Conservation (phyloP, 35 echinoderm and acorn worm species). For the Amphiura filiformis region DNA sequence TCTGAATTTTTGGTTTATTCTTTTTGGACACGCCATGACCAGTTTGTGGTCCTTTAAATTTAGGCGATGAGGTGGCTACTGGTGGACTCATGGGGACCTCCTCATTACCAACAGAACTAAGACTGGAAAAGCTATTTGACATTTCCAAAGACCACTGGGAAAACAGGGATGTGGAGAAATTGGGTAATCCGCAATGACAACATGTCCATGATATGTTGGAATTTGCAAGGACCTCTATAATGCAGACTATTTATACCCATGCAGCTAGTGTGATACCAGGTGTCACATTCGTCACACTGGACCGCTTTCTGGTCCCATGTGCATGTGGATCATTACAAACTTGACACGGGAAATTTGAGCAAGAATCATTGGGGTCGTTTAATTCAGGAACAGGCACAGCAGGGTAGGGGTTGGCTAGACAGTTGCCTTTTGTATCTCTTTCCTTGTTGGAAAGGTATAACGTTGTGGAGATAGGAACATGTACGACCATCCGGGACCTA, state of each 20-base stretch:
- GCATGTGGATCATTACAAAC: neutral
- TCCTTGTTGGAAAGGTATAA: no score
- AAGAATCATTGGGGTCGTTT: no score
- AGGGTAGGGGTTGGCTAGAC: no score
- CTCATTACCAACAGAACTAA: neutral
- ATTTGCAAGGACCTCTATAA: neutral
- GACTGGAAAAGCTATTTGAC: neutral
- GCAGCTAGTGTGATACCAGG: neutral
- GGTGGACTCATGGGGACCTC: neutral
- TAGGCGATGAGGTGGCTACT: neutral
- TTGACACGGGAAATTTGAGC: neutral
- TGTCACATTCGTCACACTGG: neutral
- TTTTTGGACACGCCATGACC: no score
- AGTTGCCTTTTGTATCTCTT: no score
- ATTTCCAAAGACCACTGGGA: neutral
- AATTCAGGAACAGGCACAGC: no score
- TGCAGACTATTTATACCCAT: neutral
- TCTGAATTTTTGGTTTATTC: no score
- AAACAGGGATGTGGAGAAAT: neutral
- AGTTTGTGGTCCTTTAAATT: no score
- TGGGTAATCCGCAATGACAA: neutral
- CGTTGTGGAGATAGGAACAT: no score
- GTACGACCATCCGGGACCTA: no score
- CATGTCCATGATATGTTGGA: neutral
- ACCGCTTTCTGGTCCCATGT: neutral